Percentiles rank a stretch among this genome's conserved stretches.
These are phyloP conservation scores for Actinostola sp. DNA, from an alignment of 92 coral and sea anemone genomes.

Conservation along the genomic window DNA sequence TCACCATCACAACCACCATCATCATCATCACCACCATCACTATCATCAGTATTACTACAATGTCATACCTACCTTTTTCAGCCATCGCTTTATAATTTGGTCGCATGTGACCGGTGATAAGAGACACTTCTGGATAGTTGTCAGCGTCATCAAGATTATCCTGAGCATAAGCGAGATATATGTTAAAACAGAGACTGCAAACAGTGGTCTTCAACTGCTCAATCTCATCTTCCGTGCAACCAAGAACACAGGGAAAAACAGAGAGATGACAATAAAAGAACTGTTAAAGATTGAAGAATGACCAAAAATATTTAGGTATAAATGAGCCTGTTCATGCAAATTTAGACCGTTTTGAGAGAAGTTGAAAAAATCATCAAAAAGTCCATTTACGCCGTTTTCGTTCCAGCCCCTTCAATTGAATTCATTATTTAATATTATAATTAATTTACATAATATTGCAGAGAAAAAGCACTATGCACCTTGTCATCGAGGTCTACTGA, in stretches of 20 bases:
- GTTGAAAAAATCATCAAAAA: too few relatives aligned
- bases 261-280: too few relatives aligned
- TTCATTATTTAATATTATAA: too few relatives aligned
- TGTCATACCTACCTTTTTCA: not conserved
- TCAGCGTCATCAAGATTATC: slow-evolving; percentile 40
- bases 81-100: slow-evolving; percentile 45
- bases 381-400: not conserved
- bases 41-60: not conserved
- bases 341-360: too few relatives aligned
- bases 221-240: too few relatives aligned
- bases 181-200: too few relatives aligned
- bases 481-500: slow-evolving; percentile 55
- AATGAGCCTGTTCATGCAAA: too few relatives aligned
- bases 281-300: too few relatives aligned
- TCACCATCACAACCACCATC: not conserved
- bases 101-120: slow-evolving; percentile 82
- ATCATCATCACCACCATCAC: not conserved
- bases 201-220: too few relatives aligned
- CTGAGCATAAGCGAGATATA: not conserved
- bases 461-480: slow-evolving; percentile 21
- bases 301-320: too few relatives aligned
- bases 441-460: not conserved
- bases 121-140: slow-evolving; percentile 80
- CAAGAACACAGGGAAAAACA: too few relatives aligned
- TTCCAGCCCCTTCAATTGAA: too few relatives aligned